These are phyloP conservation scores for Pagetopsis macropterus DNA, from an alignment of 2,797 vertebrate species.

Conservation along the genomic window DNA sequence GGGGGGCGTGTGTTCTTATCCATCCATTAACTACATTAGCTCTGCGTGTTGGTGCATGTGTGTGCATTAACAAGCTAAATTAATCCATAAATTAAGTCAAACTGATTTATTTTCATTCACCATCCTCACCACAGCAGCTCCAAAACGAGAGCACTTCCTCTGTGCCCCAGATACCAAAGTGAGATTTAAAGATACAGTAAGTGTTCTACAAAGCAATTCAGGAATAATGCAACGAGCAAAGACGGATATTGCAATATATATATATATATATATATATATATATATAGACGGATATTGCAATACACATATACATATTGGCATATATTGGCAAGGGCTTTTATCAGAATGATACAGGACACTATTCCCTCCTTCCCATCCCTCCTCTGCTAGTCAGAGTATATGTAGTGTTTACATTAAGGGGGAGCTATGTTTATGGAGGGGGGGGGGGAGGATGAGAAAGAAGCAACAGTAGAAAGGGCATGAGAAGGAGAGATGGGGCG, in stretches of 20 bases:
- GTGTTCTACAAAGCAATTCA: slow-evolving; percentile 1
- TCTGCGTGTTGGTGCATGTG: slow-evolving; percentile 38
- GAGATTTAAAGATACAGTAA: slow-evolving; percentile 13
- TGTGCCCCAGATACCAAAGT: slow-evolving; percentile 17
- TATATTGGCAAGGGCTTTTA: slow-evolving; percentile 18
- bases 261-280: background rate
- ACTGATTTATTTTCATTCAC: slow-evolving; percentile 49
- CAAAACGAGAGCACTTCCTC: slow-evolving; percentile 23
- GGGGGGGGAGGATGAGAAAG: slow-evolving; percentile 59
- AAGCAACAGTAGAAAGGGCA: slow-evolving; percentile 36
- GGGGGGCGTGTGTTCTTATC: slow-evolving; percentile 48
- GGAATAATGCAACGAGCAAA: background rate
- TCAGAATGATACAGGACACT: slow-evolving; percentile 19
- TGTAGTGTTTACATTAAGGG: slow-evolving; percentile 73
- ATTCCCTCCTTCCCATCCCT: slow-evolving; percentile 28
- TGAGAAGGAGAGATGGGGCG: slow-evolving; percentile 37
- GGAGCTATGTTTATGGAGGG: slow-evolving; percentile 71
- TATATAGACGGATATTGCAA: background rate
- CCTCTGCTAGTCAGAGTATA: slow-evolving; percentile 30
- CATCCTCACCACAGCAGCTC: slow-evolving; percentile 31
- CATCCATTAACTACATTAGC: slow-evolving; percentile 70
- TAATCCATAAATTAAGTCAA: slow-evolving; percentile 66
- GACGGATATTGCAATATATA: background rate
- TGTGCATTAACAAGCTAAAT: slow-evolving; percentile 64
- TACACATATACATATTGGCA: background rate